Base-by-base conservation (phyloP, 2,888 invertebrate species). In the Epirrita christyi region DNA sequence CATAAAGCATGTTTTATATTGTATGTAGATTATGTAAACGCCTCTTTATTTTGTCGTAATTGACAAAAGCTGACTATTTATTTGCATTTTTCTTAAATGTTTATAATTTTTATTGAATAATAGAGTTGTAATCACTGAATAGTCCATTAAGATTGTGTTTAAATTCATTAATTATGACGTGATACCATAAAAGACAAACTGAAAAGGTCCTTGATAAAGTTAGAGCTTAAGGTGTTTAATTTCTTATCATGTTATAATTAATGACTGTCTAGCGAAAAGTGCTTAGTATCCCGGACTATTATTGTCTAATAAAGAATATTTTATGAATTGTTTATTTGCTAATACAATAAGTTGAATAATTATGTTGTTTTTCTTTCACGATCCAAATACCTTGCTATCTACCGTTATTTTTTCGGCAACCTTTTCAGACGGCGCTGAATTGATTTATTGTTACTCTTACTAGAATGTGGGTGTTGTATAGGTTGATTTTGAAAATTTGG, bases 311-410 rank as follows among this genome's bases (percentile, higher is more conserved):
- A 85, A 85, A 86, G 86, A 88, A 89, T 90, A 90, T 91, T 91
- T 91, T 91, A 91, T 89, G 86, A 88, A 90, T 90, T 91, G 92
- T 92, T 91, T 91, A 91, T 91, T 92, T 92, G 92, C 92, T 92
- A 91, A 91, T 92, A 91, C 88, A 89, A 98, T 59, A 96, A 87
- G 83, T 84, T 85, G 83, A 78, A 72, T 71, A 65, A 51, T 21
- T n/a, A n/a, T 64, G 66, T 75, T 73, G 81, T 21, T 85, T 83
- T 85, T 72, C 53, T 47, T 46, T 48, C 0, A 9, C 6, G 15
- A 1, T 38, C 38, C 14, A 13, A 2, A 41, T 0, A 41, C 10
- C 40, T 15, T n/a, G n/a, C n/a, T n/a, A n/a, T n/a, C n/a, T n/a
- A n/a, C n/a, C n/a, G n/a, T n/a, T n/a, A n/a, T n/a, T n/a, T n/a